phyloP scores from a whole-genome alignment of 2,113 vertebrate genomes.

The Petrocephalus zakoni region DNA sequence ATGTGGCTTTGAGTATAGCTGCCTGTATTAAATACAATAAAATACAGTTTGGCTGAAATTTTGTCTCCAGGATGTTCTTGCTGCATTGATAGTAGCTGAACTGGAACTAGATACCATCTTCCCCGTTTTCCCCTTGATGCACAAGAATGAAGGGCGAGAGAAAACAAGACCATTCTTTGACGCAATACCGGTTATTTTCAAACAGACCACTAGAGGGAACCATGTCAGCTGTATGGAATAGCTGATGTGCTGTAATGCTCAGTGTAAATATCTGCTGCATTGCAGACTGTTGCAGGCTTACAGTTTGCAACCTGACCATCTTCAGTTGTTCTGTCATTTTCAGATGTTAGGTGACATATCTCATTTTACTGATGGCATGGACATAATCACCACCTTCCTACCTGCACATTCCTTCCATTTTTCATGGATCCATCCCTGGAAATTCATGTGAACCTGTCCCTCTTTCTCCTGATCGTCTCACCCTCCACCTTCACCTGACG shows the following conservation, averaged over 20 bases:
- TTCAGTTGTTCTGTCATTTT: background rate
- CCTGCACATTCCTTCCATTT: background rate
- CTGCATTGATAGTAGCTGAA: background rate
- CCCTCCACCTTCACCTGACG: background rate
- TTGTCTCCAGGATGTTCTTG: background rate
- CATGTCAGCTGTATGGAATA: background rate
- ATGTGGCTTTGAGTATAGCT: background rate
- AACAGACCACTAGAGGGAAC: conserved; percentile 8
- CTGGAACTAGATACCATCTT: background rate
- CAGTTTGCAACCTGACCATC: background rate
- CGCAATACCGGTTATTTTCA: background rate
- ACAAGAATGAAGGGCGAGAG: background rate
- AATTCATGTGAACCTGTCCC: background rate
- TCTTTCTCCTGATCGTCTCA: background rate
- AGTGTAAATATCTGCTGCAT: background rate
- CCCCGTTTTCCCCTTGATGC: background rate
- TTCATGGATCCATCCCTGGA: background rate
- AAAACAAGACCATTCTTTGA: background rate
- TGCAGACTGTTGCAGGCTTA: background rate
- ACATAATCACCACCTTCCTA: background rate
- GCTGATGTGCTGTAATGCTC: background rate
- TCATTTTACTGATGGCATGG: background rate
- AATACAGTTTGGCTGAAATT: background rate
- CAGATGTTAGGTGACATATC: background rate
- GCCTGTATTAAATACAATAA: background rate